phyloP scores from a whole-genome alignment of 2,888 invertebrate species.

The Watsonalla cultraria region DNA sequence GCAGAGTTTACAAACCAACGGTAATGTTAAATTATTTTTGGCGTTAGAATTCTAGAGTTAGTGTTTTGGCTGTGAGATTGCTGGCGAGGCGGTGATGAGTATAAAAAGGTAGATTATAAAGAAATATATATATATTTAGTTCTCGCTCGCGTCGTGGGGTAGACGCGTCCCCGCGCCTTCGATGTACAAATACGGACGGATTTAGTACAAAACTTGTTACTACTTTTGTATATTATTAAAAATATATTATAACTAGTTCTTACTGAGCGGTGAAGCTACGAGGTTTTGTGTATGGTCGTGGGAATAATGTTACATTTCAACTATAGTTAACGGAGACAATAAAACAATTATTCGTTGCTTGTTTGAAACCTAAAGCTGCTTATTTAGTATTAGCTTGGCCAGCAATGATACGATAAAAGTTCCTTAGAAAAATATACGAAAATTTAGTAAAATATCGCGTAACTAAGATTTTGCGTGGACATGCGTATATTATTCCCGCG shows the following conservation, averaged over 20 bases:
- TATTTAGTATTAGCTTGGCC: too few relatives aligned
- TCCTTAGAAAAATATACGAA: too few relatives aligned
- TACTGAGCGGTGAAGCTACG: constrained; percentile 40
- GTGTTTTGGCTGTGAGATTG: constrained; percentile 36
- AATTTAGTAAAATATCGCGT: too few relatives aligned
- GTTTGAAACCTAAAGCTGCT: too few relatives aligned
- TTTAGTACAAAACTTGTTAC: constrained; percentile 77
- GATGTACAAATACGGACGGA: constrained; percentile 71
- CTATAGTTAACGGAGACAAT: neutral
- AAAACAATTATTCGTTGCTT: too few relatives aligned
- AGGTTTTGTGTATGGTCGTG: constrained; percentile 41
- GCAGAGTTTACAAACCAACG: constrained; percentile 4
- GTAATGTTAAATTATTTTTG: constrained; percentile 11
- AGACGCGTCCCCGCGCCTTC: constrained; percentile 52
- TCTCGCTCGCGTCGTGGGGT: neutral
- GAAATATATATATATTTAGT: neutral
- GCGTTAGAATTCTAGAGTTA: constrained; percentile 24
- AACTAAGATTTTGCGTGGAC: too few relatives aligned
- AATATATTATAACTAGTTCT: constrained; percentile 59
- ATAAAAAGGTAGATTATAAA: neutral
- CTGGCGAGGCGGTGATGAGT: constrained; percentile 1
- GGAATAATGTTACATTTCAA: constrained; percentile 17
- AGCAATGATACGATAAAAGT: too few relatives aligned
- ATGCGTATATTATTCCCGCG: constrained; percentile 31
- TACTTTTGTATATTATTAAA: constrained; percentile 75